A percentile compares a stretch with the other conserved stretches of the same genome.
Conservation (phyloP, 1,140 invertebrate species). For the Hormaphis cornu region DNA sequence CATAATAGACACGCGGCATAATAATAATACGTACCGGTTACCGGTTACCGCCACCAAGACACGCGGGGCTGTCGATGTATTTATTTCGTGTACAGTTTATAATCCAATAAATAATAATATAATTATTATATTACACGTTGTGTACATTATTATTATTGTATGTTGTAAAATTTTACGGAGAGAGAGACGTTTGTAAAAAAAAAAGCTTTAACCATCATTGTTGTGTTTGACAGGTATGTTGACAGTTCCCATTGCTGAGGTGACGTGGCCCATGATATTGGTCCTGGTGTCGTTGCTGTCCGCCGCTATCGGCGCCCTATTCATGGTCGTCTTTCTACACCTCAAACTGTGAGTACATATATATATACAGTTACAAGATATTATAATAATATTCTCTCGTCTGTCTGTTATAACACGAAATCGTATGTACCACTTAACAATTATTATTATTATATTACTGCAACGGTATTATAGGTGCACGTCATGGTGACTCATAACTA, state of each 20-base stretch:
- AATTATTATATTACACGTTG: slow-evolving; percentile 2
- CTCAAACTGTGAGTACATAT: slow-evolving; percentile 45
- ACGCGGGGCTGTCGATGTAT: background rate
- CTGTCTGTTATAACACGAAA: too few species aligned
- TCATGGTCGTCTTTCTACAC: slow-evolving; percentile 49
- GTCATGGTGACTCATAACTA: too few species aligned
- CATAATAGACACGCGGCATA: background rate
- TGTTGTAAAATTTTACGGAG: too few species aligned
- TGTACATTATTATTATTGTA: too few species aligned
- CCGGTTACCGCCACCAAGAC: too few species aligned
- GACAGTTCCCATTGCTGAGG: slow-evolving; percentile 29
- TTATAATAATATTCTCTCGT: background rate
- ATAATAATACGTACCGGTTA: background rate
- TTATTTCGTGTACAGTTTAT: slow-evolving; percentile 4
- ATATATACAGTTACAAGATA: background rate
- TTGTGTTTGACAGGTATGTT: slow-evolving; percentile 30
- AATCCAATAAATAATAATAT: slow-evolving; percentile 11
- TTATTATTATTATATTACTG: background rate
- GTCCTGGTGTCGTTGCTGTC: slow-evolving; percentile 49
- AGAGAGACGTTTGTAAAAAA: background rate
- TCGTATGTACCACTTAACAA: too few species aligned
- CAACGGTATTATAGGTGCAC: too few species aligned
- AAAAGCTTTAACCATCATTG: slow-evolving; percentile 2
- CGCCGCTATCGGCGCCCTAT: slow-evolving; percentile 47
- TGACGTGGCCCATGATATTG: slow-evolving; percentile 48